Evolutionary conservation across 2,797 vertebrate species (phyloP), one percentile per base, ranked within the genome.

Genomic region (Phrynocephalus vlangalii): DNA sequence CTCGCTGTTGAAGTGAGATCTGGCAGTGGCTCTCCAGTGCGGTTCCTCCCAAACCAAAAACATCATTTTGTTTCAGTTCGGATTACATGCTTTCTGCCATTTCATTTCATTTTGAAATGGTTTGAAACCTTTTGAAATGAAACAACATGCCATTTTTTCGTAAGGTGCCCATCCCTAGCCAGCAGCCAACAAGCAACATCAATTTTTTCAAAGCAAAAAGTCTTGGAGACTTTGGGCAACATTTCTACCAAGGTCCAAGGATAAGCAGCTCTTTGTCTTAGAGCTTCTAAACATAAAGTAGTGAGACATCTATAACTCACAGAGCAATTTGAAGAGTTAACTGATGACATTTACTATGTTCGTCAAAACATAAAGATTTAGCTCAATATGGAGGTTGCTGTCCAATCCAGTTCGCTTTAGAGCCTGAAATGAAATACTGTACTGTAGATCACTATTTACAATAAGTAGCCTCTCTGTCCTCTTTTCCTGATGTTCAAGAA

Each of bases 341-440:
- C 2, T 5, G 0, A 72, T 84, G 38, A 83, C 24, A 60, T 0
- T 1, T 2, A 44, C 81, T 86, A 48, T 11, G 52, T 1, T 13
- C 15, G 28, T 86, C 78, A 33, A 38, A 91, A 91, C 90, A 68
- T 67, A 79, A 88, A 83, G 1, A 79, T 72, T 82, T 50, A 70
- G 16, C 30, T 86, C 5, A 7, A 79, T 71, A 79, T 52, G 48
- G n/a, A 88, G 33, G 16, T 81, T 4, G 0, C 0, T 87, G 52
- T 86, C 6, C 28, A 80, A 87, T 81, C 6, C 2, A 82, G 44
- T 84, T 44, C 28, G 70, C 82, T 76, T 50, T 0, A 79, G 67
- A 91, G 63, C 83, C 83, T 85, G 38, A 85, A 72, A 52, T 48
- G 75, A 11, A 20, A 71, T 6, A 85, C 38, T 38, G 38, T 38